Conservation (phyloP, 2,797 vertebrate species). For the Neopelma chrysocephalum region DNA sequence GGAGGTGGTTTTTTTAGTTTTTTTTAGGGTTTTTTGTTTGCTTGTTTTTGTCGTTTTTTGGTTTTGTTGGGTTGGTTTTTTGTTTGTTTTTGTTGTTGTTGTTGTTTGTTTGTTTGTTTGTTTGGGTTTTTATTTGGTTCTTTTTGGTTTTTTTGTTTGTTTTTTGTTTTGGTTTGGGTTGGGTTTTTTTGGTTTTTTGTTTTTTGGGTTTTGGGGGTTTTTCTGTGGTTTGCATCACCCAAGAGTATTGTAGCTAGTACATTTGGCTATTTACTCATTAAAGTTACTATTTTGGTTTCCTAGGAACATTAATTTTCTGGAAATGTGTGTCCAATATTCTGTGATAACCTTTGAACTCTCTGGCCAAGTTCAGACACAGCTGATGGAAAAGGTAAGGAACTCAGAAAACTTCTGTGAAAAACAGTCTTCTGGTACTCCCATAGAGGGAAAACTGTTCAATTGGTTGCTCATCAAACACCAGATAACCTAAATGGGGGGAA, state of each 20-base stretch:
- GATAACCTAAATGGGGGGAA: not conserved
- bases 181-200: no score
- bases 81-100: not conserved
- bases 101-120: not conserved
- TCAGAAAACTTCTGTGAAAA: not conserved
- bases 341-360: not conserved
- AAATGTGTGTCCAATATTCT: not conserved
- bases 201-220: not conserved
- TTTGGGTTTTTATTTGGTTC: no score
- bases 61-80: not conserved
- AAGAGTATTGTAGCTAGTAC: not conserved
- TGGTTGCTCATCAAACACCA: not conserved
- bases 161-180: no score
- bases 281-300: not conserved
- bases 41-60: no score
- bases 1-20: no score
- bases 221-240: not conserved
- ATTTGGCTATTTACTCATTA: not conserved
- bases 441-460: not conserved
- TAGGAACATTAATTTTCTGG: not conserved
- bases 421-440: not conserved
- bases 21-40: not conserved
- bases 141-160: no score
- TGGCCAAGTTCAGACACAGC: not conserved
- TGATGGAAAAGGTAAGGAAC: not conserved